Base-by-base conservation (phyloP, 2,888 invertebrate genomes). In the Hartigia nigra region DNA sequence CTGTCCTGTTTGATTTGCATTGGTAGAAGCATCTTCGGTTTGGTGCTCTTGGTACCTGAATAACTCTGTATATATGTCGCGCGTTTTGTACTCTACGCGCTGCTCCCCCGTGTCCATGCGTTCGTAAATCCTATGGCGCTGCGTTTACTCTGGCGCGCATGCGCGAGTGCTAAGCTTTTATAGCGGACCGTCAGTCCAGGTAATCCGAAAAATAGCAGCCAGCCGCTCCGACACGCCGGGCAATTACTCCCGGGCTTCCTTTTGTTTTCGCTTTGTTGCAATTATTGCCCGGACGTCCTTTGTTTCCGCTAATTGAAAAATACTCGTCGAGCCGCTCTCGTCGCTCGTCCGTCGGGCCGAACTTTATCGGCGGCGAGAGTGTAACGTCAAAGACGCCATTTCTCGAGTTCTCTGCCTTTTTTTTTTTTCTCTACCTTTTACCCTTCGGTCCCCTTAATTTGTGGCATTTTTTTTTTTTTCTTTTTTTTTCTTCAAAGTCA, bases 281-380 rank as follows among this genome's bases (percentile, higher is more conserved):
- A 87, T 87, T 87, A 87, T 87, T 86, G 86, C 84, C 84, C 81
- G 86, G 84, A 82, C 84, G 80, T 86, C 83, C 87, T 87, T 87
- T 87, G 88, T 86, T 86, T 84, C 81, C 84, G 82, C 84, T 86
- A 86, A 88, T 87, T 88, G 87, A 88, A 88, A 88, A 87, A 88
- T 87, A 86, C 87, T 86, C 84, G 81, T 81, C 55, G 82, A 81
- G 69, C 80, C 81, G 80, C 74, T 70, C 74, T 32, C 70, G 55
- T 69, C 55, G 55, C 36, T 31, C 77, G 36, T 37, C 39, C 36
- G 34, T 79, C 81, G 78, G 75, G 70, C 80, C 82, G 75, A 83
- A 79, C 76, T 82, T 83, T 82, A 80, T 82, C 81, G 75, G 79
- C 70, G 70, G 31, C 70, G 76, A 76, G 81, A 74, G 80, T 82